phyloP scores from a whole-genome alignment of 64 coral and sea anemone species.

The Dendronephthya gigantea region DNA sequence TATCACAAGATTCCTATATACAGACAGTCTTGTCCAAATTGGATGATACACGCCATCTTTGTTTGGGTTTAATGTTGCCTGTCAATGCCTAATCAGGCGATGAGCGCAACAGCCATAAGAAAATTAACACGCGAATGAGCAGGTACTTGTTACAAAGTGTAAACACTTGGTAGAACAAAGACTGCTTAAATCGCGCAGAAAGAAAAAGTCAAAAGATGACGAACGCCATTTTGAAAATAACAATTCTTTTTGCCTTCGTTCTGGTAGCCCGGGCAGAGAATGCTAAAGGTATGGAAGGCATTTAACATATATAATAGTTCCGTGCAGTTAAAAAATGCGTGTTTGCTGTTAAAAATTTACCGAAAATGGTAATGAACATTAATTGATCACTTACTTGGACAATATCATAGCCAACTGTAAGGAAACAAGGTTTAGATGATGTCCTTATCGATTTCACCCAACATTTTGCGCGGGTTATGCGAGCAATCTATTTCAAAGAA shows the following conservation, averaged over 20 bases:
- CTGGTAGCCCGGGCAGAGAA: neutral
- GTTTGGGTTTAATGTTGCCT: no score
- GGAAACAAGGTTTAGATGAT: no score
- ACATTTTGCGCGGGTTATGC: no score
- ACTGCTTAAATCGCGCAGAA: neutral
- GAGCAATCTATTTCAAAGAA: no score
- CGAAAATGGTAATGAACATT: no score
- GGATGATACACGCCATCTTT: no score
- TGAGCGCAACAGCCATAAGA: neutral
- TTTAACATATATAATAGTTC: neutral
- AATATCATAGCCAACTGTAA: no score
- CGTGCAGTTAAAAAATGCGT: neutral
- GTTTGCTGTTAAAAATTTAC: neutral
- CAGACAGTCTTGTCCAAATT: no score
- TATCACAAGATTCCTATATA: no score
- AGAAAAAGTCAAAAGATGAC: neutral
- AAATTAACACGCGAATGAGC: neutral
- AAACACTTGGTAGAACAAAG: neutral
- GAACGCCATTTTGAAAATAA: neutral
- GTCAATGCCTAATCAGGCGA: neutral
- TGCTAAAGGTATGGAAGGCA: neutral
- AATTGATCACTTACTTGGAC: no score
- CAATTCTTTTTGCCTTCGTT: neutral
- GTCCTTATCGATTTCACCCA: no score
- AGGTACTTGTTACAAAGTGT: neutral